phyloP scores from a whole-genome alignment of 2,113 vertebrate genomes.

The Pomatorhinus ruficollis region DNA sequence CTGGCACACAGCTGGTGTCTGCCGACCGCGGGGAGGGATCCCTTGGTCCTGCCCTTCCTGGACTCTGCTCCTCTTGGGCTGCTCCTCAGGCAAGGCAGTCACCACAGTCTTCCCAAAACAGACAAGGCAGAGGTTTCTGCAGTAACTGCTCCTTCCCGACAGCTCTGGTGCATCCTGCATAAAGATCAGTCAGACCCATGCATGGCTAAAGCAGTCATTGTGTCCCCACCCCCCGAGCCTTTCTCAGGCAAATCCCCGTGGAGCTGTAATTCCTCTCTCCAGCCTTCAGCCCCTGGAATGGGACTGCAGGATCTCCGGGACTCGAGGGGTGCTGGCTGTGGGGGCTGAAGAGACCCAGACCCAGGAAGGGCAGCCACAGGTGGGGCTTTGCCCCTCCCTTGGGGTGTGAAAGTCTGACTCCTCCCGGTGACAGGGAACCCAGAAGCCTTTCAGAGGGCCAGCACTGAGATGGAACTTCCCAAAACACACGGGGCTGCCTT shows the following conservation, averaged over 20 bases:
- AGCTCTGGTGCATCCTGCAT: background rate
- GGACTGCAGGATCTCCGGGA: accelerated
- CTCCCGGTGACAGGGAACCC: background rate
- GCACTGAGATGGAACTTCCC: background rate
- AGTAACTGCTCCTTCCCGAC: background rate
- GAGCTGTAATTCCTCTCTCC: background rate
- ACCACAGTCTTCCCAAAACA: background rate
- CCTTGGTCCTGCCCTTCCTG: background rate
- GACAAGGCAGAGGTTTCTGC: background rate
- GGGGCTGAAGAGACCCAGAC: background rate
- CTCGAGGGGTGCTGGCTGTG: accelerated
- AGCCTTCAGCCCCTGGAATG: background rate
- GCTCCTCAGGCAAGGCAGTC: background rate
- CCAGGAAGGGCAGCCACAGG: accelerated
- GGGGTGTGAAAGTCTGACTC: accelerated
- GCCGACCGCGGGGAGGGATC: accelerated
- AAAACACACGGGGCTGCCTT: background rate
- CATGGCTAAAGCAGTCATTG: accelerated
- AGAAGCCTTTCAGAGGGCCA: background rate
- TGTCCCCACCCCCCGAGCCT: background rate
- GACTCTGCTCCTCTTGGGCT: background rate
- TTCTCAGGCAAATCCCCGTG: background rate
- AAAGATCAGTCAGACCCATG: too few relatives aligned
- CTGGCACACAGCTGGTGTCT: background rate
- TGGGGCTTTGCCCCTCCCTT: background rate